Evolutionary conservation across 2,113 vertebrate genomes (phyloP), one percentile per base, ranked within the genome.

Genomic region (Struthio camelus): DNA sequence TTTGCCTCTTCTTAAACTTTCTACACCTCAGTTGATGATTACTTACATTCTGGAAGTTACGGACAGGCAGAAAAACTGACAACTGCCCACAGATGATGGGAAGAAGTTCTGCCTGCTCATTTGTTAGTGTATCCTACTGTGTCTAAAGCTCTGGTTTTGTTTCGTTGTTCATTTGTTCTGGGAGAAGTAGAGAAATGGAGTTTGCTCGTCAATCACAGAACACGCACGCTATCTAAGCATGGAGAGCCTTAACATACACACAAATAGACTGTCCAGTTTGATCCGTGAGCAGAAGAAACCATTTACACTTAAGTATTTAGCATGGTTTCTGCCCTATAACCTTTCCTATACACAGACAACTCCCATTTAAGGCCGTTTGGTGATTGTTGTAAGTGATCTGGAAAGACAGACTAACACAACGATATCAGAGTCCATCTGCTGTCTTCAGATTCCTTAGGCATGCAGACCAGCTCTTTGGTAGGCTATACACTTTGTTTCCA

Each of bases 41-140:
- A 23, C 7, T 70, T 19, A 17, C 0, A 42, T 0, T 1, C 42
- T 59, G 28, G 22, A 79, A 71, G 50, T 18, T 10, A 48, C 9
- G 53, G 53, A 1, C 14, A 32, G 4, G 8, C 3, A 81, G 34
- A 61, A 89, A 44, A 42, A 10, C 2, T 27, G 1, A 0, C 3
- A 40, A 70, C 15, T 18, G 5, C 32, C 38, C 73, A 44, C 16
- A 56, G 32, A 12, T 54, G 10, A 56, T 14, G 16, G n/a, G 4
- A 25, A 72, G n/a, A 72, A 64, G 58, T 13, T 4, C 14, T 16
- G 4, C 3, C 22, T 25, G 20, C 36, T 59, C 28, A 30, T 17
- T 40, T 10, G 1, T 25, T 27, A 40, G 2, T 16, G 4, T 17
- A 36, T 80, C 70, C 65, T 48, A 6, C 22, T 9, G n/a, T 8